Percentiles rank a stretch among this genome's conserved stretches.
Evolutionary conservation across 2,113 vertebrate species (phyloP).

Genomic region (Columba janthina): DNA sequence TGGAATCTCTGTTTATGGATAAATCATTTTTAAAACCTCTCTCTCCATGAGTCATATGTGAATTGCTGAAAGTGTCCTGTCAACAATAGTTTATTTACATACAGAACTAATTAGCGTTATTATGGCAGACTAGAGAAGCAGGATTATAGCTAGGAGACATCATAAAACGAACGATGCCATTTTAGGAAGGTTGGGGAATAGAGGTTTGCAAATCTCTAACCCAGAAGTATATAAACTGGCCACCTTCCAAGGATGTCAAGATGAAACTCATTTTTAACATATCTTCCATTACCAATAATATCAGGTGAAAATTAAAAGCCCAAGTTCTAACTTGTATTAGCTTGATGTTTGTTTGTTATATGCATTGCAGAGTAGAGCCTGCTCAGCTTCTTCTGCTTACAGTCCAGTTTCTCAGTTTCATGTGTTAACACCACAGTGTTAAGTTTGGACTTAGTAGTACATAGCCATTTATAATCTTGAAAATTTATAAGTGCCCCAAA

Average conservation of each 20-base stretch:
- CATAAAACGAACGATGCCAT: constrained; percentile 19
- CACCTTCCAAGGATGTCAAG: background rate
- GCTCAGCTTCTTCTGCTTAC: background rate
- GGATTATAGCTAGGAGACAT: background rate
- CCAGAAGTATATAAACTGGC: background rate
- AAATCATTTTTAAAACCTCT: constrained; percentile 58
- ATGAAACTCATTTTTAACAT: constrained; percentile 12
- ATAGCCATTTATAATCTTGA: background rate
- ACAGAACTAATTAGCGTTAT: constrained; percentile 61
- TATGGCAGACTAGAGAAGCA: constrained; percentile 27
- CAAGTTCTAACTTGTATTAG: background rate
- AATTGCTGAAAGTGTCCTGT: constrained; percentile 60
- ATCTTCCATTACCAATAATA: constrained; percentile 12
- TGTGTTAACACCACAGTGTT: background rate
- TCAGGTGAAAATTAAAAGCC: constrained; percentile 6
- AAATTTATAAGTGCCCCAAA: background rate
- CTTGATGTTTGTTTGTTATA: background rate
- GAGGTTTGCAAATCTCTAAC: background rate
- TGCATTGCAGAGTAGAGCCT: background rate
- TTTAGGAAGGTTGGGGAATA: constrained; percentile 36
- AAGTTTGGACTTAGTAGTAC: background rate
- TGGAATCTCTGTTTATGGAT: constrained; percentile 63
- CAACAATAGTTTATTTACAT: constrained; percentile 66
- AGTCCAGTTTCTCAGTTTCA: background rate
- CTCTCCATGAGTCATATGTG: constrained; percentile 17